Evolutionary conservation across 37 sponge, comb jelly and placozoan genomes (phyloP).

Genomic region (Spongia lamella): DNA sequence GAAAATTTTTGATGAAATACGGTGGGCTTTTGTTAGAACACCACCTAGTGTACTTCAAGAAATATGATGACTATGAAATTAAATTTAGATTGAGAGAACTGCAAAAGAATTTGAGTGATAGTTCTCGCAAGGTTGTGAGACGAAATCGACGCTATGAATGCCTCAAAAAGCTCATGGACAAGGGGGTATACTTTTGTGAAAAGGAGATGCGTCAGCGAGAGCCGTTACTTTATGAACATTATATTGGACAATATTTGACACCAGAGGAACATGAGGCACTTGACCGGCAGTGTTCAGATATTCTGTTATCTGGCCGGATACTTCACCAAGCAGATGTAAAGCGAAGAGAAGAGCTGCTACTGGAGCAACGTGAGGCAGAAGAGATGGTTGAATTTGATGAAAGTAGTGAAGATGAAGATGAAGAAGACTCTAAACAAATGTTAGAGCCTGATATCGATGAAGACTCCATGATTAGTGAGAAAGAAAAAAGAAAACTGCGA

Average conservation of each 20-base stretch:
- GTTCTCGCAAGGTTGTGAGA: conserved; percentile 1
- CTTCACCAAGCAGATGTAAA: conserved; percentile 41
- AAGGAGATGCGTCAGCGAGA: conserved; percentile 70
- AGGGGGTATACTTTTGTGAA: conserved; percentile 65
- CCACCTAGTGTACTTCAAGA: conserved; percentile 62
- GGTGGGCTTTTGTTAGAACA: conserved; percentile 47
- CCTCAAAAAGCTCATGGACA: conserved; percentile 52
- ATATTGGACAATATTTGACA: conserved; percentile 82
- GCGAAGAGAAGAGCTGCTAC: conserved; percentile 4
- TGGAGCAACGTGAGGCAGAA: conserved; percentile 46
- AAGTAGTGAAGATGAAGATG: conserved; percentile 19
- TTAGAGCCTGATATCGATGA: conserved; percentile 21
- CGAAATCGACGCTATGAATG: conserved; percentile 69
- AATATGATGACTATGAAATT: conserved; percentile 49
- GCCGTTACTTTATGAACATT: conserved; percentile 74
- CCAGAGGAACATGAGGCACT: conserved; percentile 55
- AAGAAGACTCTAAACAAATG: neutral
- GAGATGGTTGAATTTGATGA: conserved; percentile 29
- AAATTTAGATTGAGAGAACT: conserved; percentile 52
- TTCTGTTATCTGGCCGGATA: conserved; percentile 46
- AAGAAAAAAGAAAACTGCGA: conserved; percentile 50
- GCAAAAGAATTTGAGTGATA: neutral
- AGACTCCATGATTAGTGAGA: neutral
- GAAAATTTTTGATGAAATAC: conserved; percentile 68
- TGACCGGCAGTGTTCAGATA: conserved; percentile 16